Evolutionary conservation across 2,888 invertebrate species (phyloP).

Genomic region (Patella caerulea): DNA sequence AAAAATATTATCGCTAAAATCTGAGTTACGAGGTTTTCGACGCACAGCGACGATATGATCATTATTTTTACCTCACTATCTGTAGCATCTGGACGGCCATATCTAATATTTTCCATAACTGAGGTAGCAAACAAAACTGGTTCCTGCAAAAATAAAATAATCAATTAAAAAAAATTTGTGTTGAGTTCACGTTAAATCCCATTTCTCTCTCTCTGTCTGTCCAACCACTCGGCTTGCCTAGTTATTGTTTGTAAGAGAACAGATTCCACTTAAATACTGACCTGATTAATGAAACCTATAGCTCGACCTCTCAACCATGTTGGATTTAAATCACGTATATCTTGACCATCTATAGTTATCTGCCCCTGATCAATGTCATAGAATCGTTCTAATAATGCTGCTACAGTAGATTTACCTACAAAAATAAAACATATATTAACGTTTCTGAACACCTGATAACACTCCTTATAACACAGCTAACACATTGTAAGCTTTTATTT

Average conservation of each 20-base stretch:
- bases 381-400: conserved; percentile 89
- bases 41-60: too few relatives aligned
- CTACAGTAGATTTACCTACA: conserved; percentile 88
- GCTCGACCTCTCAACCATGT: conserved; percentile 88
- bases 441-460: too few relatives aligned
- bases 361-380: conserved; percentile 84
- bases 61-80: conserved; percentile 73
- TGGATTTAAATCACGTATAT: conserved; percentile 81
- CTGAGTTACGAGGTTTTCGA: too few relatives aligned
- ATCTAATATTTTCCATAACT: conserved; percentile 93
- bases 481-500: too few relatives aligned
- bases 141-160: conserved; percentile 74
- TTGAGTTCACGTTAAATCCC: too few relatives aligned
- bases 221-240: too few relatives aligned
- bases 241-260: too few relatives aligned
- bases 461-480: too few relatives aligned
- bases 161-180: too few relatives aligned
- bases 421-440: neutral
- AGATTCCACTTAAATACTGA: conserved; percentile 29
- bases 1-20: too few relatives aligned
- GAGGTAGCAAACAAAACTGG: conserved; percentile 93
- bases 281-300: conserved; percentile 89
- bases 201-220: too few relatives aligned
- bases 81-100: conserved; percentile 78
- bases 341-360: conserved; percentile 83